Percentiles rank a stretch among this genome's conserved stretches.
These are phyloP conservation scores for Naso thynnoides DNA, from an alignment of 2,797 vertebrate species.

Conservation along the genomic window DNA sequence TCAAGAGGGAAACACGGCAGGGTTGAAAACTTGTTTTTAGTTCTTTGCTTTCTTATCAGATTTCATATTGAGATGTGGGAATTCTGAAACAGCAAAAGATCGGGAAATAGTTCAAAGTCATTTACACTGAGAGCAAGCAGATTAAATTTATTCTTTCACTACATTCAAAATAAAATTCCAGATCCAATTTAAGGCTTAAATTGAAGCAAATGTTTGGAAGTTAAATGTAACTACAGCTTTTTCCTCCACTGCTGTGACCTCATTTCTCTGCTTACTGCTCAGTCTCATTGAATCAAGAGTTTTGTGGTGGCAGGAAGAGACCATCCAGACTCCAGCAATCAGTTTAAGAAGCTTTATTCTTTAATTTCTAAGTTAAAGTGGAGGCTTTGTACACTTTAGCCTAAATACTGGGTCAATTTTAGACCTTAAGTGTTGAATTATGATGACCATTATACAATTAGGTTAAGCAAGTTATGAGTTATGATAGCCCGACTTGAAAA, in stretches of 20 bases:
- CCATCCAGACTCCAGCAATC: slow-evolving; percentile 19
- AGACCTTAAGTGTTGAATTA: neutral
- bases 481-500: neutral
- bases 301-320: neutral
- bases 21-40: slow-evolving; percentile 23
- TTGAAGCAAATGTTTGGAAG: neutral
- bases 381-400: neutral
- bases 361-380: slow-evolving; percentile 9
- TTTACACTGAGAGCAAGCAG: neutral
- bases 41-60: slow-evolving; percentile 45
- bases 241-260: slow-evolving; percentile 10
- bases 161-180: neutral
- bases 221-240: slow-evolving; percentile 2
- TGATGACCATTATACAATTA: neutral
- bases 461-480: neutral
- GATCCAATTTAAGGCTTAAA: neutral
- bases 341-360: slow-evolving; percentile 7
- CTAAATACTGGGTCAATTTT: slow-evolving; percentile 11
- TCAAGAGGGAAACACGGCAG: neutral
- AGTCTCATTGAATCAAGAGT: slow-evolving; percentile 22
- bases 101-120: slow-evolving; percentile 19
- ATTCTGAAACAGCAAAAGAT: slow-evolving; percentile 24
- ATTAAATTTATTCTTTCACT: neutral
- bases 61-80: slow-evolving; percentile 19
- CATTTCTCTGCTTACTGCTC: neutral